phyloP scores from a whole-genome alignment of 64 coral and sea anemone species.

The Porites australiensis region DNA sequence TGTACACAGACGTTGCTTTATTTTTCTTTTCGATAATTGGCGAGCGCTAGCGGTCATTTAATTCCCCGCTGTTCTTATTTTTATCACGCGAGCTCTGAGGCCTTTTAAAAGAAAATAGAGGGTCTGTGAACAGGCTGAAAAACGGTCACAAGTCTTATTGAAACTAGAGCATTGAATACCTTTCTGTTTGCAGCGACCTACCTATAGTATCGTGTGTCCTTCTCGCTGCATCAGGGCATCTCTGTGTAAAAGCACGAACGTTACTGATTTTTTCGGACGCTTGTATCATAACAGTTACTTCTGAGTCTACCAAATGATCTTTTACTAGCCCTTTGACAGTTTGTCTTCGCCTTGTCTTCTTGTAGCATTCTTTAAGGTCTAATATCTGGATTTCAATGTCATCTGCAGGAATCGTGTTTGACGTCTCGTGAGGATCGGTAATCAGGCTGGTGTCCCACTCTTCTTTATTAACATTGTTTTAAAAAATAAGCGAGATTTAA shows the following conservation, averaged over 20 bases:
- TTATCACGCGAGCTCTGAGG: no score
- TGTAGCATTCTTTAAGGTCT: conserved; percentile 44
- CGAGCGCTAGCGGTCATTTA: no score
- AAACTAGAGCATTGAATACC: no score
- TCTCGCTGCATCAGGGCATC: conserved; percentile 43
- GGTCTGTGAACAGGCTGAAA: no score
- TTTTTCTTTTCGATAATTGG: no score
- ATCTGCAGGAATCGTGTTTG: not conserved
- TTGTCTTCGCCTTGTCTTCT: conserved; percentile 24
- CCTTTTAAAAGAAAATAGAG: no score
- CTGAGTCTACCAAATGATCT: conserved; percentile 30
- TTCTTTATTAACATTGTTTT: not conserved
- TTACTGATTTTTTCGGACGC: conserved; percentile 26
- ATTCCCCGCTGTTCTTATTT: no score
- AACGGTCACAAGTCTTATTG: no score
- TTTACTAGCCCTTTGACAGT: conserved; percentile 1
- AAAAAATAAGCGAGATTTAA: no score
- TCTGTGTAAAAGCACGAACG: conserved; percentile 4
- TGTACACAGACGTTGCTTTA: no score
- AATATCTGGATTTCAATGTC: conserved; percentile 42
- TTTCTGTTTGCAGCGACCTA: not conserved
- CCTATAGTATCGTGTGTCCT: conserved; percentile 54
- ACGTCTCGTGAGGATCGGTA: no score
- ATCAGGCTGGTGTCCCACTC: no score
- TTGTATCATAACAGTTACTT: conserved; percentile 3